phyloP scores from a whole-genome alignment of 2,797 vertebrate species.

The Cossypha caffra region DNA sequence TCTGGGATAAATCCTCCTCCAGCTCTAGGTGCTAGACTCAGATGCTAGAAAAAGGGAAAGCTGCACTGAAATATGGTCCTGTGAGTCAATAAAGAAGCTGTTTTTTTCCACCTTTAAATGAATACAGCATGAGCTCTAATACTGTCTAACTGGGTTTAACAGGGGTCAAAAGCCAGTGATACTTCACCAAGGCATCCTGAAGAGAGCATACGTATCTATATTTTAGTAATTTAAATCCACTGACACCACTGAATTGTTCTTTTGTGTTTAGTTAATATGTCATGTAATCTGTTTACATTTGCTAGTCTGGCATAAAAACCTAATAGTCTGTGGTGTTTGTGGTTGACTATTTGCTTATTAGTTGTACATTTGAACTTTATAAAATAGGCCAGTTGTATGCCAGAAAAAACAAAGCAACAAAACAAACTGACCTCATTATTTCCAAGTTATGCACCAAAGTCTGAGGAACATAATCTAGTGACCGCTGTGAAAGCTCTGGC shows the following conservation, averaged over 20 bases:
- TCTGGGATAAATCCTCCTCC: not conserved
- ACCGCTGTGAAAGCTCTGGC: not conserved
- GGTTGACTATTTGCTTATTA: not conserved
- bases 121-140: not conserved
- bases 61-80: not conserved
- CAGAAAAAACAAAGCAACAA: not conserved
- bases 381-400: not conserved
- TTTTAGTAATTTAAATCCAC: not conserved
- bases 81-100: not conserved
- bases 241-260: not conserved
- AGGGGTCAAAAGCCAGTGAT: not conserved
- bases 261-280: not conserved
- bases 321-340: not conserved
- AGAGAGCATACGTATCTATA: not conserved
- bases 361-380: conserved; percentile 12
- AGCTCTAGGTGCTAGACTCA: not conserved
- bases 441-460: conserved; percentile 10
- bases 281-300: not conserved
- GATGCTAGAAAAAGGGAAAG: not conserved
- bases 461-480: not conserved
- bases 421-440: conserved; percentile 7
- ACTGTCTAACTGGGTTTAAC: not conserved
- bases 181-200: not conserved
- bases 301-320: not conserved
- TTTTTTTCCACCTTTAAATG: not conserved